Conservation (phyloP, 2,888 invertebrate species). For the Leptopilina syphax region DNA sequence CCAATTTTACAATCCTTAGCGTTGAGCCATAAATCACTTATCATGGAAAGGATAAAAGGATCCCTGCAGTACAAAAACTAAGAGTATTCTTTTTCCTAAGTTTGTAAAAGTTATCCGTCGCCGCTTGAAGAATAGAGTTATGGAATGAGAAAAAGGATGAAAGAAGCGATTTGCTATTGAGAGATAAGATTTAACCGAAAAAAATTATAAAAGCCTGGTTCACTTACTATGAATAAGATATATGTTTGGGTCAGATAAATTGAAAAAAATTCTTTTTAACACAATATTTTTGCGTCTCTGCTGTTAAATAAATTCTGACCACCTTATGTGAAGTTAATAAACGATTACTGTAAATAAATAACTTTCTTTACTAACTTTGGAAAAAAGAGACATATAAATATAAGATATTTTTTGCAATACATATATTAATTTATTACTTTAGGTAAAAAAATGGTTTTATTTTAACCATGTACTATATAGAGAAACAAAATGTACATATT, state of each 20-base stretch:
- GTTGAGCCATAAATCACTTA: conserved; percentile 36
- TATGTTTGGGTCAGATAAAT: conserved; percentile 14
- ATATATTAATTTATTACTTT: no score
- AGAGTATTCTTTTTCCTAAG: conserved; percentile 23
- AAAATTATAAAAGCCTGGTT: conserved; percentile 28
- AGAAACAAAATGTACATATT: background rate
- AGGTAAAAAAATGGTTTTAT: no score
- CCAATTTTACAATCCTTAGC: conserved; percentile 11
- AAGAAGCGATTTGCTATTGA: conserved; percentile 19
- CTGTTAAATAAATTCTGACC: background rate
- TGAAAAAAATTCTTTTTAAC: background rate
- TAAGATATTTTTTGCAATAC: no score
- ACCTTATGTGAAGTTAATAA: background rate
- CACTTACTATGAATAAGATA: conserved; percentile 8
- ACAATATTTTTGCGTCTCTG: background rate
- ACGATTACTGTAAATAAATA: no score
- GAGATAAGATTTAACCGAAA: conserved; percentile 34
- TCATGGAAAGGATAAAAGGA: conserved; percentile 13
- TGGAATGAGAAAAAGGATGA: conserved; percentile 7
- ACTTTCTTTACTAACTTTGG: no score
- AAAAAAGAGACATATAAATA: no score
- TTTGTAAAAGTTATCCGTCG: conserved; percentile 22
- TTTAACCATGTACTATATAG: no score
- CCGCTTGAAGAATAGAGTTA: conserved; percentile 24
- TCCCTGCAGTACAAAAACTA: conserved; percentile 5